Conservation (phyloP, 2,113 vertebrate species). For the Malaclemys terrapin region DNA sequence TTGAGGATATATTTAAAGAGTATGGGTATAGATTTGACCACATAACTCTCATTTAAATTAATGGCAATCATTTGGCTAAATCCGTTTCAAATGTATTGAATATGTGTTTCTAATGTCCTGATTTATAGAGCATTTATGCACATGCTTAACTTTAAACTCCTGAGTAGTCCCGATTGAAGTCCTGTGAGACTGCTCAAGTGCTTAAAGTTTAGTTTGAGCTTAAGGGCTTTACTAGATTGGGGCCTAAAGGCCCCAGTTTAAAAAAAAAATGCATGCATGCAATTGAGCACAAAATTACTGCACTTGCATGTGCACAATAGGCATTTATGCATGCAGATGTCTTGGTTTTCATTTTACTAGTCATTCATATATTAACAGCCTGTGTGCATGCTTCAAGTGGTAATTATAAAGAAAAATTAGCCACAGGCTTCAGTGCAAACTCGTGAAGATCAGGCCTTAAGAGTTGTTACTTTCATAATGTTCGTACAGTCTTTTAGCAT, state of each 20-base stretch:
- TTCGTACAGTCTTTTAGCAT: neutral
- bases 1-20: neutral
- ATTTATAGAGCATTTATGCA: neutral
- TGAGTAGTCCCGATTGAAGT: neutral
- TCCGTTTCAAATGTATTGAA: neutral
- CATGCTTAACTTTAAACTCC: neutral
- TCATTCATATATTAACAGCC: neutral
- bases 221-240: neutral
- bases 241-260: neutral
- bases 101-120: neutral
- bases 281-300: neutral
- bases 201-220: neutral
- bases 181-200: neutral
- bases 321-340: neutral
- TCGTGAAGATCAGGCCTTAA: neutral
- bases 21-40: neutral
- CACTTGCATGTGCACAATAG: neutral
- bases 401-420: accelerated
- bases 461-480: neutral
- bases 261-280: neutral
- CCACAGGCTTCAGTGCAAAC: neutral
- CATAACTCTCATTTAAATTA: accelerated
- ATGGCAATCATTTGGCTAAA: neutral
- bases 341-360: neutral
- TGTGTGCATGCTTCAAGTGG: neutral